These are phyloP conservation scores for Syncerus caffer DNA, from an alignment of 2,797 vertebrate species.

Conservation along the genomic window DNA sequence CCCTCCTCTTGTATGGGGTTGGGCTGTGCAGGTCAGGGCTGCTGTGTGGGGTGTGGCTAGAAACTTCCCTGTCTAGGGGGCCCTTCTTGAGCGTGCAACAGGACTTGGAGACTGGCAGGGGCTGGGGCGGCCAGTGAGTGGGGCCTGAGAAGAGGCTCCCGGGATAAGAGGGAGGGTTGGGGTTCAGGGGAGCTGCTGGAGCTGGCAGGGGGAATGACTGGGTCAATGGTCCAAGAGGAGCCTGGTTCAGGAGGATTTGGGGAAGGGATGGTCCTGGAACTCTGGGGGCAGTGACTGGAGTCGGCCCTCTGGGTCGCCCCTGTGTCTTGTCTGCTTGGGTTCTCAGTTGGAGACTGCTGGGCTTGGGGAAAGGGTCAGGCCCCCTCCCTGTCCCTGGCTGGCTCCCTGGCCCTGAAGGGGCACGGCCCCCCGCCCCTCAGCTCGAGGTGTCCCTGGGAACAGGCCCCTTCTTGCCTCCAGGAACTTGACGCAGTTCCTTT, in stretches of 20 bases:
- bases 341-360: not conserved
- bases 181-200: not conserved
- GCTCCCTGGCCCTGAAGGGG: not conserved
- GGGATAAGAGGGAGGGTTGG: not conserved
- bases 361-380: not conserved
- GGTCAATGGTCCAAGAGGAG: not conserved
- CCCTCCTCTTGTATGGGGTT: not conserved
- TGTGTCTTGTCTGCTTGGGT: not conserved
- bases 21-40: not conserved
- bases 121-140: not conserved
- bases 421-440: not conserved
- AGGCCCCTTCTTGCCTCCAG: constrained; percentile 60
- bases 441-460: constrained; percentile 41
- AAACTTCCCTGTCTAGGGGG: not conserved
- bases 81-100: not conserved
- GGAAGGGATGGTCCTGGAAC: too few species aligned
- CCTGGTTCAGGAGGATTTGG: not conserved
- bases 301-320: not conserved
- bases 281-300: not conserved
- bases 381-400: not conserved
- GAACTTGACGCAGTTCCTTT: constrained; percentile 56
- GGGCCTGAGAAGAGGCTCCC: not conserved
- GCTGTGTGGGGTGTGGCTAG: not conserved
- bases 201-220: not conserved
- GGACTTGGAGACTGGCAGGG: not conserved